These are phyloP conservation scores for Xiphophorus birchmanni DNA, from an alignment of 2,797 vertebrate genomes.

Conservation along the genomic window DNA sequence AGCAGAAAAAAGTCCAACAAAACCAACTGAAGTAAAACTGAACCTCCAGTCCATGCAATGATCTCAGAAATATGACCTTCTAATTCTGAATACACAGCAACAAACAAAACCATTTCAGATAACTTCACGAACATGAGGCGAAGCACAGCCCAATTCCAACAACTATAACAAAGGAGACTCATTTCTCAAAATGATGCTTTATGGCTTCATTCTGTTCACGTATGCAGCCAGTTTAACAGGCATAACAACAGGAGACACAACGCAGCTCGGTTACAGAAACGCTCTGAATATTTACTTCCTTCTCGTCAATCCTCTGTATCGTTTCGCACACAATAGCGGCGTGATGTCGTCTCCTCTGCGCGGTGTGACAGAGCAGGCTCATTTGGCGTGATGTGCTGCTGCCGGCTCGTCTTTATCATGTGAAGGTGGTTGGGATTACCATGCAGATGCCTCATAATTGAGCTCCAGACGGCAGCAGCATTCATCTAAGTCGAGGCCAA, in stretches of 20 bases:
- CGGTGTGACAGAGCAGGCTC: slow-evolving; percentile 43
- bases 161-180: neutral
- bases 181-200: neutral
- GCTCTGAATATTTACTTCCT: slow-evolving; percentile 7
- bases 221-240: neutral
- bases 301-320: neutral
- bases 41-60: neutral
- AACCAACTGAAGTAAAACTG: neutral
- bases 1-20: neutral
- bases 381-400: slow-evolving; percentile 53
- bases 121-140: neutral
- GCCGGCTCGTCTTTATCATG: slow-evolving; percentile 51
- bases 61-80: neutral
- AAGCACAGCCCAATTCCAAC: neutral
- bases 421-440: slow-evolving; percentile 53
- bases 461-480: slow-evolving; percentile 26
- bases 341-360: slow-evolving; percentile 16
- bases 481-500: slow-evolving; percentile 38
- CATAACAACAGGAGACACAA: neutral
- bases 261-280: neutral
- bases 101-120: neutral
- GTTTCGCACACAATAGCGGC: slow-evolving; percentile 26
- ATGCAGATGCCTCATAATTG: slow-evolving; percentile 55
- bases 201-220: neutral
- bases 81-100: neutral